Base-by-base conservation (phyloP, 2,113 vertebrate genomes). In the Thalassarche chlororhynchos region DNA sequence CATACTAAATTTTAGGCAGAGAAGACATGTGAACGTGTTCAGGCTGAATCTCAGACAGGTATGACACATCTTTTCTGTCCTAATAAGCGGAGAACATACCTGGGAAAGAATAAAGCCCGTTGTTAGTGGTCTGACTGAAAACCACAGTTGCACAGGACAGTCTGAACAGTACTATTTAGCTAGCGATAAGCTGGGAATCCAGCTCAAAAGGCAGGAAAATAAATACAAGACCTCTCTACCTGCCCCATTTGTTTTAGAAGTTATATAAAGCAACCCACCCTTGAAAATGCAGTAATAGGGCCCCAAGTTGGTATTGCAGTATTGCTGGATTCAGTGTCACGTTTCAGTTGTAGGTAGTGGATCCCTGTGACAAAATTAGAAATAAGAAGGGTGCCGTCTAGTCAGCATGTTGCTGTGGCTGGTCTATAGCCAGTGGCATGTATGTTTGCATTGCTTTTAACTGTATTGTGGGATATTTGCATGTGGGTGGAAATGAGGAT, bases 1-100 rank as follows among this genome's bases (percentile, higher is more conserved):
- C 47, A 7, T 82, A 10, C 98, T 96, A 58, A 54, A 93, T 97
- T 97, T 47, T 91, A 99, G 99, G 98, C 79, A 52, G 99, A 99
- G 97, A 99, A 98, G 97, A 96, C 98, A 51, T 98, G 98, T 94
- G 99, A 99, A 89, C 98, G 98, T 93, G 99, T 99, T 96, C 99
- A 99, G 94, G 98, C 99, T 68, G 99, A 99, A 96, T 99, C 98
- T 97, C 99, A 99, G 87, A 99, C 99, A 99, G 99, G 99, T 99
- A 99, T 4, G 97, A 80, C 55, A 24, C 23, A 9, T 61, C 38
- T 16, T 32, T 23, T 84, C 46, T 87, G 32, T 83, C 70, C 14
- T 46, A 65, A 31, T 44, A 68, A 58, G 54, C 3, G 23, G 24
- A 57, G 60, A 70, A 38, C 2, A 1, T 24, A 24, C 66, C 52